Percentiles rank a stretch among this genome's conserved stretches.
These are phyloP conservation scores for Microhierax caerulescens DNA, from an alignment of 2,797 vertebrate genomes.

Conservation along the genomic window DNA sequence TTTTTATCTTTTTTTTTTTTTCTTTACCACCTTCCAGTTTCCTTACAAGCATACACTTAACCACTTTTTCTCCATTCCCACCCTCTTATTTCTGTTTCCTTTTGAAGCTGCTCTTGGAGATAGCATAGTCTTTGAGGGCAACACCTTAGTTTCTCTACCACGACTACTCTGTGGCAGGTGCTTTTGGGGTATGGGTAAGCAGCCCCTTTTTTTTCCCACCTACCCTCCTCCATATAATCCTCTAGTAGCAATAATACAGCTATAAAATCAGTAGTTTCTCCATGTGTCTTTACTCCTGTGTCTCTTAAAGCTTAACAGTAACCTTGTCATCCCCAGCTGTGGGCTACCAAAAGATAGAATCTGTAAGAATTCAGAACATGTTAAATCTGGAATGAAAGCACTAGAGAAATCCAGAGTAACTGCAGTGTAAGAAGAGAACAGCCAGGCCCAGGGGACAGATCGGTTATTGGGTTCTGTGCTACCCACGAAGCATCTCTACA, in stretches of 20 bases:
- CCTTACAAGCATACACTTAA: conserved; percentile 60
- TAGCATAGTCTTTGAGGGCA: conserved; percentile 68
- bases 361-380: background rate
- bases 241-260: conserved; percentile 36
- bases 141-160: conserved; percentile 68
- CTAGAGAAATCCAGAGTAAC: background rate
- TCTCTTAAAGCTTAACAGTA: conserved; percentile 38
- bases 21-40: conserved; percentile 51
- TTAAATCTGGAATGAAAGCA: background rate
- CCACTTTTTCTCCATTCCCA: conserved; percentile 60
- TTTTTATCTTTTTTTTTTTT: background rate
- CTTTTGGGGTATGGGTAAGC: conserved; percentile 68
- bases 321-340: background rate
- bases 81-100: conserved; percentile 63
- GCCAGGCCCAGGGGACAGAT: background rate
- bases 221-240: conserved; percentile 53
- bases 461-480: background rate
- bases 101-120: conserved; percentile 66
- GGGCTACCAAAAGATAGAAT: background rate
- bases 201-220: conserved; percentile 67
- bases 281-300: conserved; percentile 29
- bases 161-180: conserved; percentile 67
- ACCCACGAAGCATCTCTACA: background rate
- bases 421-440: background rate
- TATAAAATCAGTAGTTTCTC: conserved; percentile 49